Evolutionary conservation across 2,888 invertebrate genomes (phyloP).

Genomic region (Cephus nigrinus): DNA sequence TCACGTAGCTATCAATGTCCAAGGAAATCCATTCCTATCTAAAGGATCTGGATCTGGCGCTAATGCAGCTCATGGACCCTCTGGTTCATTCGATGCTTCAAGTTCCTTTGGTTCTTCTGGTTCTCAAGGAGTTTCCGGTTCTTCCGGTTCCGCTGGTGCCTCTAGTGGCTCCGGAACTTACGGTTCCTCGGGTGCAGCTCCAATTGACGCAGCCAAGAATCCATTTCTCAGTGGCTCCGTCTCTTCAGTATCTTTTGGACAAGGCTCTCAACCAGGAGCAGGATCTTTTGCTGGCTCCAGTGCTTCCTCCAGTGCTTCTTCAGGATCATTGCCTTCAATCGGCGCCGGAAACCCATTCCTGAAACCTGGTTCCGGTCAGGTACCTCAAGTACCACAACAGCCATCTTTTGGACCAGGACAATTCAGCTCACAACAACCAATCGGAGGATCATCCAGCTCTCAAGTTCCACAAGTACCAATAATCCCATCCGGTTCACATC

Average conservation of each 20-base stretch:
- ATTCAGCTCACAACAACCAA: background rate
- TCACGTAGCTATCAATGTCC: constrained; percentile 21
- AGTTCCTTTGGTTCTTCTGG: constrained; percentile 9
- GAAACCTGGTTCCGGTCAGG: constrained; percentile 6
- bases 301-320: background rate
- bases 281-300: constrained; percentile 4
- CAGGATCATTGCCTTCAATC: background rate
- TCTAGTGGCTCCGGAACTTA: background rate
- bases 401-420: background rate
- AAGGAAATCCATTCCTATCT: constrained; percentile 35
- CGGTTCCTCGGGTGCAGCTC: background rate
- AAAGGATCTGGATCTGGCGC: background rate
- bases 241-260: constrained; percentile 9
- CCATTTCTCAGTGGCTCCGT: constrained; percentile 2
- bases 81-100: constrained; percentile 2
- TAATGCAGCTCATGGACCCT: background rate
- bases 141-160: constrained; percentile 5
- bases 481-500: background rate
- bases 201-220: background rate
- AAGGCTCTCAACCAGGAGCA: background rate
- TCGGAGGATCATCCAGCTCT: background rate
- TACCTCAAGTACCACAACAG: background rate
- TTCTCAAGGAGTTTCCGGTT: constrained; percentile 7
- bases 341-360: constrained; percentile 17
- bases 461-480: background rate